Evolutionary conservation across 2,888 invertebrate species (phyloP), one percentile per base, ranked within the genome.

Genomic region (Coecobrya sp.): DNA sequence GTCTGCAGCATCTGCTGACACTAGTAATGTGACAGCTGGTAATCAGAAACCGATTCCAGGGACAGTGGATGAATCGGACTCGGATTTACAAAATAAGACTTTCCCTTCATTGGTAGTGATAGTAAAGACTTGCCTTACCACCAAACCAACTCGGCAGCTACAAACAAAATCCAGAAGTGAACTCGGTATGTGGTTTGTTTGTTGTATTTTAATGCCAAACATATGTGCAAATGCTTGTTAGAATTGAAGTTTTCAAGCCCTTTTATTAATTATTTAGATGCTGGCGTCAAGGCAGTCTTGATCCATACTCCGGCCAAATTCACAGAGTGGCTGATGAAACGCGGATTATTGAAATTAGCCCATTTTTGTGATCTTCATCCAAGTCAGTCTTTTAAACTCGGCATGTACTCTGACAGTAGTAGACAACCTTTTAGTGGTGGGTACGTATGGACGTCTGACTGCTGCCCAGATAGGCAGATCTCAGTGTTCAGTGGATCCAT

Each of bases 391-490:
- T 96, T 98, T 0, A 98, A 98, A 95, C 96, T 98, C 7, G 98
- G 97, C 96, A 98, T 98, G 97, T 98, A 98, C 95, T 98, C 98
- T 0, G 98, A 98, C 95, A 97, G 97, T 0, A 97, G 97, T 0
- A 98, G 98, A 95, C 98, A 98, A 95, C 98, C 98, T 0, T 98
- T 97, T 95, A 98, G 98, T 0, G 98, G 98, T 0, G 98, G 98
- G 52, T 98, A 98, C 95, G 98, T 98, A 0, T 98, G 98, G 98
- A 98, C 98, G 94, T 97, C 98, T 0, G 98, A 98, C 93, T 98
- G 98, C 95, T 98, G 98, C 95, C 97, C 98, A 0, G 97, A 97
- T 10, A 97, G 97, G 76, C 98, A 98, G 95, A 97, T 98, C 4
- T 98, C 98, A 0, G 98, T 98, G 0, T 98, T 98, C 96, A 97